A percentile compares a stretch with the other conserved stretches of the same genome.
Evolutionary conservation across 2,888 invertebrate species (phyloP).

Genomic region (Drosophila rellima): DNA sequence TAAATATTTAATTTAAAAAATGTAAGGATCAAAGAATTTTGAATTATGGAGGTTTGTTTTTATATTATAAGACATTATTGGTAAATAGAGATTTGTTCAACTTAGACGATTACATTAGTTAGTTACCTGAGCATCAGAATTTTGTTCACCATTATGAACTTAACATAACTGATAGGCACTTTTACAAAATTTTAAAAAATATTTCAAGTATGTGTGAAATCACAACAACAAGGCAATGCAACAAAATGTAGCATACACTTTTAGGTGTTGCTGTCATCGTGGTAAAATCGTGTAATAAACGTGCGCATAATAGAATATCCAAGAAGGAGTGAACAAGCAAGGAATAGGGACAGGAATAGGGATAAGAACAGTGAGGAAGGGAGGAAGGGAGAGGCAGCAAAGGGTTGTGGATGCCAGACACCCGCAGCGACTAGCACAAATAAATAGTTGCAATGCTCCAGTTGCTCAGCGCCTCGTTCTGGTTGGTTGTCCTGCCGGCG

Average conservation of each 20-base stretch:
- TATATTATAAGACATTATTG: too few relatives aligned
- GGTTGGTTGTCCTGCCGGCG: constrained; percentile 72
- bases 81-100: too few relatives aligned
- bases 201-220: constrained; percentile 7
- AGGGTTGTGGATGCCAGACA: constrained; percentile 31
- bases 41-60: too few relatives aligned
- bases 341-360: not conserved
- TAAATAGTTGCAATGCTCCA: constrained; percentile 78
- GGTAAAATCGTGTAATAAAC: constrained; percentile 75
- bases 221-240: constrained; percentile 14
- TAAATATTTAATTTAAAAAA: too few relatives aligned
- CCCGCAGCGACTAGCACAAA: constrained; percentile 61
- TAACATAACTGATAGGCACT: not conserved
- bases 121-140: not conserved
- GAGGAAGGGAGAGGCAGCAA: not conserved
- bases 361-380: not conserved
- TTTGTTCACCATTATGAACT: not conserved
- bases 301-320: constrained; percentile 80
- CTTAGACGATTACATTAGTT: not conserved
- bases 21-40: too few relatives aligned
- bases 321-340: constrained; percentile 17
- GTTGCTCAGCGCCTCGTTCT: constrained; percentile 73
- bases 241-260: constrained; percentile 59
- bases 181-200: constrained; percentile 1
- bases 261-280: constrained; percentile 60